Conservation (phyloP, 1,140 invertebrate genomes). For the Grapholita molesta region DNA sequence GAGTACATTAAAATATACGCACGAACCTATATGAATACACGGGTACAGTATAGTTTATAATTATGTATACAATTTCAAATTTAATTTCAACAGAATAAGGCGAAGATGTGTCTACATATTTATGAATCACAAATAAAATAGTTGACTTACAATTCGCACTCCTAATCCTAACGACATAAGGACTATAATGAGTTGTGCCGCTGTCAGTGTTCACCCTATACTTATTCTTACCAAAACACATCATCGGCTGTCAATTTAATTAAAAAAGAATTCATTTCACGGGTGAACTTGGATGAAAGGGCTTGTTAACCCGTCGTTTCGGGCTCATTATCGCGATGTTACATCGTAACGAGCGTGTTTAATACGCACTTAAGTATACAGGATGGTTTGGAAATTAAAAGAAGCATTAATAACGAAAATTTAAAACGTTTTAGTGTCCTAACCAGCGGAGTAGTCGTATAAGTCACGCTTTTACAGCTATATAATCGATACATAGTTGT, state of each 20-base stretch:
- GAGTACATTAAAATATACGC: no score
- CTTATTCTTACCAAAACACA: slow-evolving; percentile 22
- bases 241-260: slow-evolving; percentile 59
- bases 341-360: slow-evolving; percentile 47
- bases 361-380: slow-evolving; percentile 21
- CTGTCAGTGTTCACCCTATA: background rate
- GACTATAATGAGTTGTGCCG: background rate
- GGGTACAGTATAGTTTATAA: no score
- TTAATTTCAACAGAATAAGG: no score
- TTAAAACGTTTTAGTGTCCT: no score
- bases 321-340: slow-evolving; percentile 48
- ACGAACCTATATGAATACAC: no score
- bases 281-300: slow-evolving; percentile 44
- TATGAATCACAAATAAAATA: no score
- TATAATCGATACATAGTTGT: no score
- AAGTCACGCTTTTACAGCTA: no score
- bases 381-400: background rate
- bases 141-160: background rate
- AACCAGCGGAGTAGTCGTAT: no score
- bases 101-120: no score
- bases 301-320: slow-evolving; percentile 45
- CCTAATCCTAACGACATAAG: background rate
- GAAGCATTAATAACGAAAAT: background rate
- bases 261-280: slow-evolving; percentile 51
- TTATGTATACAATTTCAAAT: no score